phyloP scores from a whole-genome alignment of 2,797 vertebrate genomes.

The Poliocrania exsul region DNA sequence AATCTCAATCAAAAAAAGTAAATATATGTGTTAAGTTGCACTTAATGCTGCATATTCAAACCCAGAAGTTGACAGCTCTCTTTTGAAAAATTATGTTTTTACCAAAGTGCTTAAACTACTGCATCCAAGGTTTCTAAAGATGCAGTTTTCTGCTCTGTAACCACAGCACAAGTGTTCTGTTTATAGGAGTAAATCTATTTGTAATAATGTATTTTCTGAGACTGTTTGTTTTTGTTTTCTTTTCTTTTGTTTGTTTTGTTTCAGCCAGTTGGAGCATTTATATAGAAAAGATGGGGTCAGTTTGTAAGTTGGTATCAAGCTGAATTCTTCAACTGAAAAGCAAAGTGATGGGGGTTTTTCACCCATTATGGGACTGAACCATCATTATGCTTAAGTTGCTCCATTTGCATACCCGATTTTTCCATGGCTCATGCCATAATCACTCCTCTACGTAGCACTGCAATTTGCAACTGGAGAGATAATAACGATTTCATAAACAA shows the following conservation, averaged over 20 bases:
- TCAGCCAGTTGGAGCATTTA: conserved; percentile 24
- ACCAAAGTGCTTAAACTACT: background rate
- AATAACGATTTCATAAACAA: conserved; percentile 66
- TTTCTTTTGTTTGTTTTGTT: conserved; percentile 39
- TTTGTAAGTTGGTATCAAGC: background rate
- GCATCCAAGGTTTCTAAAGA: background rate
- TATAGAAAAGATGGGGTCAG: conserved; percentile 17
- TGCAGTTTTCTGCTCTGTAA: background rate
- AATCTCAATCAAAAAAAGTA: background rate
- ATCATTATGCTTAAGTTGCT: conserved; percentile 40
- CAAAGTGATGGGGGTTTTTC: background rate
- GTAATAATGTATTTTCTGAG: background rate
- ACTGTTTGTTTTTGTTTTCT: conserved; percentile 18
- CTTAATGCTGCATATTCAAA: background rate
- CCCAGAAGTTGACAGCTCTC: background rate
- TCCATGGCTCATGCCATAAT: conserved; percentile 52
- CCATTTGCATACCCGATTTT: conserved; percentile 61
- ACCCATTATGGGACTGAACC: background rate
- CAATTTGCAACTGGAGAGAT: conserved; percentile 69
- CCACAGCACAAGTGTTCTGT: background rate
- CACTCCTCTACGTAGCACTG: conserved; percentile 43
- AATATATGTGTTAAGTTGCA: background rate
- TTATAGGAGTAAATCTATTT: conserved; percentile 22
- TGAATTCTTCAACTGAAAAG: background rate
- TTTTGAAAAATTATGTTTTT: background rate